phyloP scores from a whole-genome alignment of 2,113 vertebrate genomes.

The Varanus komodoensis region DNA sequence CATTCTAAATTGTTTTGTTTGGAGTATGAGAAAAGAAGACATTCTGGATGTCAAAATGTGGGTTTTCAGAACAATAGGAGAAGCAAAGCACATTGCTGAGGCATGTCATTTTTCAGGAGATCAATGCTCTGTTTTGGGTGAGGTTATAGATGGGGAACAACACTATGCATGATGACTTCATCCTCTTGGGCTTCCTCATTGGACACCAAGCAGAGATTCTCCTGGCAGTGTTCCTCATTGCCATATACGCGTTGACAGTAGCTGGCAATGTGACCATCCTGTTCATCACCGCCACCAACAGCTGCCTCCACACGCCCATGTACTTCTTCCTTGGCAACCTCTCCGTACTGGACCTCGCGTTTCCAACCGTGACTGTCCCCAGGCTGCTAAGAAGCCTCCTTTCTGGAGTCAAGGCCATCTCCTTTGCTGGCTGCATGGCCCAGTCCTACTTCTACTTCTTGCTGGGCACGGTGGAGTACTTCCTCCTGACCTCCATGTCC shows the following conservation, averaged over 20 bases:
- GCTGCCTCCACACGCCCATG: slow-evolving; percentile 60
- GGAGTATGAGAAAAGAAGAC: background rate
- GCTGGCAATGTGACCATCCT: slow-evolving; percentile 57
- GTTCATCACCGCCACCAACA: slow-evolving; percentile 22
- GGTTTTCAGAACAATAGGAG: background rate
- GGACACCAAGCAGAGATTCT: background rate
- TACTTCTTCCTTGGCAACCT: slow-evolving; percentile 59
- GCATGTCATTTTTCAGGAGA: background rate
- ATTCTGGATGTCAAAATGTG: background rate
- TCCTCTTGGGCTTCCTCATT: slow-evolving; percentile 20
- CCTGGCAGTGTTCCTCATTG: background rate
- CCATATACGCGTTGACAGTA: slow-evolving; percentile 46
- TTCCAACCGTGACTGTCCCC: slow-evolving; percentile 48
- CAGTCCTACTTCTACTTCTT: slow-evolving; percentile 41
- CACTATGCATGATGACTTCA: slow-evolving; percentile 5
- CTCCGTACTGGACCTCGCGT: slow-evolving; percentile 51
- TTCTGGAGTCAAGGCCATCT: slow-evolving; percentile 22
- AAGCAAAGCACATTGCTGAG: background rate
- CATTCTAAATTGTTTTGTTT: no score
- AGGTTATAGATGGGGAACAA: slow-evolving; percentile 8
- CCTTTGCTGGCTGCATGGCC: slow-evolving; percentile 32
- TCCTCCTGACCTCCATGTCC: slow-evolving; percentile 26
- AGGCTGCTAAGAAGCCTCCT: slow-evolving; percentile 55
- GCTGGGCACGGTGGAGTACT: slow-evolving; percentile 28
- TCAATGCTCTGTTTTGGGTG: background rate